phyloP scores from a whole-genome alignment of 2,888 invertebrate genomes.

The Metacarcinus magister region DNA sequence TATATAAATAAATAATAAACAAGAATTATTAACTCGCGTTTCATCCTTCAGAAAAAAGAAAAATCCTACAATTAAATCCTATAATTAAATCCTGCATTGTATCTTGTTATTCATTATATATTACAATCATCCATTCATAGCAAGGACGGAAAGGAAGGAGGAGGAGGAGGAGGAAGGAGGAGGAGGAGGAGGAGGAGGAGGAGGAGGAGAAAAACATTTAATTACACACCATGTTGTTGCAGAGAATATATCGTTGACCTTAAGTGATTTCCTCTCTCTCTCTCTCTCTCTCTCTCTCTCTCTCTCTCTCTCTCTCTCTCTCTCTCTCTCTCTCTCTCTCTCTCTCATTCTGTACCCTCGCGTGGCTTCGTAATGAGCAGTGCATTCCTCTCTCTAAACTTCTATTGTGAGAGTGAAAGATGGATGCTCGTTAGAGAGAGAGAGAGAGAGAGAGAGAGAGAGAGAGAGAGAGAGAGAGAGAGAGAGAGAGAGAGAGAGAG shows the following conservation, averaged over 20 bases:
- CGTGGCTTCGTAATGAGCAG: neutral
- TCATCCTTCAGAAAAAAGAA: neutral
- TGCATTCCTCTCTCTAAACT: neutral
- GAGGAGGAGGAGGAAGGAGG: too few species aligned
- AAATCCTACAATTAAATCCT: neutral
- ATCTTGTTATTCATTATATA: too few species aligned
- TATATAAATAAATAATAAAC: too few species aligned
- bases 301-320: neutral
- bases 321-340: neutral
- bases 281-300: neutral
- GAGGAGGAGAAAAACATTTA: too few species aligned
- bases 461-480: conserved; percentile 26
- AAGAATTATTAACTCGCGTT: neutral
- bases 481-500: conserved; percentile 26
- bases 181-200: too few species aligned
- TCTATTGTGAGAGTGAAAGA: neutral
- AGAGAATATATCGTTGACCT: too few species aligned
- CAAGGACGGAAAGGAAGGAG: too few species aligned
- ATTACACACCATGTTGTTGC: too few species aligned
- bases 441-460: conserved; percentile 26
- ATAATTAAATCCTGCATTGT: too few species aligned
- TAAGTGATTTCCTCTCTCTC: too few species aligned
- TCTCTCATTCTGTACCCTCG: neutral
- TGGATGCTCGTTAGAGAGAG: neutral
- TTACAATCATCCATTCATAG: too few species aligned